phyloP scores from a whole-genome alignment of 2,797 vertebrate species.

The Scolopax bukidnonensis region DNA sequence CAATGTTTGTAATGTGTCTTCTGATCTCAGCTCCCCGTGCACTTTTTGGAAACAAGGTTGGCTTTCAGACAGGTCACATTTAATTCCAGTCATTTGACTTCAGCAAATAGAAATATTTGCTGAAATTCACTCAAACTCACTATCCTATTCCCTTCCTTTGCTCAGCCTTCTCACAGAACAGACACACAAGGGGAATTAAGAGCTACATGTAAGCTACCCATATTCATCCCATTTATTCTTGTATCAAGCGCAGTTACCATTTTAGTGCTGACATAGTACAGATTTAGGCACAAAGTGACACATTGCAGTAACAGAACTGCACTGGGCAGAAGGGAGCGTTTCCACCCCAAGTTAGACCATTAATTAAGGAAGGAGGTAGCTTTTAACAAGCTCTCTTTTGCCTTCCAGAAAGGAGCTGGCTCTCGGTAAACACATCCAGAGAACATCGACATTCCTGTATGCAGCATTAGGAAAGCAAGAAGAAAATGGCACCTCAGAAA shows the following conservation, averaged over 20 bases:
- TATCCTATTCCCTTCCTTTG: not conserved
- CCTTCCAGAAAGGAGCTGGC: not conserved
- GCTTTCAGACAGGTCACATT: slow-evolving; percentile 57
- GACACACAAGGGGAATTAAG: not conserved
- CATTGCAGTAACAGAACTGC: not conserved
- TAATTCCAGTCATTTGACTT: slow-evolving; percentile 56
- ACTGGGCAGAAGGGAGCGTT: not conserved
- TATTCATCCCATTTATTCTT: not conserved
- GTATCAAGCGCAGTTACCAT: not conserved
- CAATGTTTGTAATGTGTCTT: slow-evolving; percentile 65
- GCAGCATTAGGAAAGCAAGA: not conserved
- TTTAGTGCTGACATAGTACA: not conserved
- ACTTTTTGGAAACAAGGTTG: slow-evolving; percentile 54
- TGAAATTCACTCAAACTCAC: not conserved
- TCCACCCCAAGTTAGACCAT: not conserved
- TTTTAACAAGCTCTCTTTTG: not conserved
- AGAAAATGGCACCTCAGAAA: not conserved
- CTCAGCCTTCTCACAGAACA: not conserved
- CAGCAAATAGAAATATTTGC: not conserved
- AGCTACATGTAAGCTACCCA: not conserved
- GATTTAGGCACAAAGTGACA: not conserved
- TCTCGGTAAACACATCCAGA: not conserved
- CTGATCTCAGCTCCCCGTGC: slow-evolving; percentile 45
- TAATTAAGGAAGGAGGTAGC: not conserved
- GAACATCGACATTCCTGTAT: not conserved